Percentiles rank a stretch among this genome's conserved stretches.
These are phyloP conservation scores for Nudaria mundana DNA, from an alignment of 2,888 invertebrate species.

Conservation along the genomic window DNA sequence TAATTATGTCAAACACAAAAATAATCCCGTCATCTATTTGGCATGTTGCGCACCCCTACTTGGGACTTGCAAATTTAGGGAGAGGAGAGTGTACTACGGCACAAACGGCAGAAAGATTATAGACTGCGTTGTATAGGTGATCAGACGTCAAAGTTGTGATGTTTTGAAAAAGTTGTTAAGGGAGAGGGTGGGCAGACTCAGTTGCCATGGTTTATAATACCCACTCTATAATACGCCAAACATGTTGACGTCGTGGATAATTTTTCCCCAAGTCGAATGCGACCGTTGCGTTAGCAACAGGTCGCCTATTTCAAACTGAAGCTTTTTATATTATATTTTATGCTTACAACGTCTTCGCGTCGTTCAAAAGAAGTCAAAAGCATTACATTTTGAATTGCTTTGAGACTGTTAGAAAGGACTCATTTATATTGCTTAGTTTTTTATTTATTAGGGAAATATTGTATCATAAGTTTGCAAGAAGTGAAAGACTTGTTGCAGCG, in stretches of 20 bases:
- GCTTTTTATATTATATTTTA: conserved; percentile 54
- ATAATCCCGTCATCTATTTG: conserved; percentile 80
- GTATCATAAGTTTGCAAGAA: too few species aligned
- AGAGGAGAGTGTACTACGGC: conserved; percentile 54
- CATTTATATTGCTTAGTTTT: too few species aligned
- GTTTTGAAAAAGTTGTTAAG: conserved; percentile 67
- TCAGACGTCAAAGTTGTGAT: conserved; percentile 67
- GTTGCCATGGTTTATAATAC: conserved; percentile 78
- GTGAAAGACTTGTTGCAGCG: too few species aligned
- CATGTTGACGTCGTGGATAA: conserved; percentile 42
- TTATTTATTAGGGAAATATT: too few species aligned
- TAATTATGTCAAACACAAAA: conserved; percentile 81
- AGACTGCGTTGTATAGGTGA: conserved; percentile 71
- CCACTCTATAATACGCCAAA: conserved; percentile 48
- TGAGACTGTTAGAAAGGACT: too few species aligned
- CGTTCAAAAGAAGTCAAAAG: conserved; percentile 45
- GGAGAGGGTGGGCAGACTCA: conserved; percentile 48
- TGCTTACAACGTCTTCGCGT: conserved; percentile 37
- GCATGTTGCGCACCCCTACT: conserved; percentile 72
- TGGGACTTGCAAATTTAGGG: conserved; percentile 73
- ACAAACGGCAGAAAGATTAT: conserved; percentile 69
- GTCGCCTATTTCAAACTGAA: conserved; percentile 48
- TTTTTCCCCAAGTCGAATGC: conserved; percentile 39
- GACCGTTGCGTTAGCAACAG: conserved; percentile 64
- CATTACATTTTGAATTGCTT: conserved; percentile 44